A percentile compares a stretch with the other conserved stretches of the same genome.
Evolutionary conservation across 2,113 vertebrate genomes (phyloP).

Genomic region (Atherinomorus stipes): DNA sequence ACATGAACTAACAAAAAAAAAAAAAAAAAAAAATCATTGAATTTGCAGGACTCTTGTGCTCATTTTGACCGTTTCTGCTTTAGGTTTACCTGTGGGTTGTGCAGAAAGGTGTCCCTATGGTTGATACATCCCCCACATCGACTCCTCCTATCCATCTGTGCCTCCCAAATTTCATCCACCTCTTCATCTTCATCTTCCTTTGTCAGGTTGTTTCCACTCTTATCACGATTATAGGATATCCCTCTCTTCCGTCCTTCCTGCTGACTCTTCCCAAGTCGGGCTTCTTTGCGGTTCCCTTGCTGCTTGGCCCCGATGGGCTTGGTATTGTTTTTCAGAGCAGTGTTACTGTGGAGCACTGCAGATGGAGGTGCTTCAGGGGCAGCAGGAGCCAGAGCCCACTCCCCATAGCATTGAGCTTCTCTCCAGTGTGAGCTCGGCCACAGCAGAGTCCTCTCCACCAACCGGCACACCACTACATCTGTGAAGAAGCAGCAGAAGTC

Average conservation of each 20-base stretch:
- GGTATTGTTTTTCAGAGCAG: conserved; percentile 2
- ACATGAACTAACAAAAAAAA: conserved; percentile 79
- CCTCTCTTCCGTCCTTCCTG: conserved; percentile 10
- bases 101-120: conserved; percentile 84
- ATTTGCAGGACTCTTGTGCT: too few species aligned
- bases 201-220: conserved; percentile 12
- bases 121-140: conserved; percentile 87
- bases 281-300: conserved; percentile 70
- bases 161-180: conserved; percentile 48
- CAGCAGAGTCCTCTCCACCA: conserved; percentile 76
- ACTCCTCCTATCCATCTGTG: conserved; percentile 77
- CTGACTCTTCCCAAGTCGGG: conserved; percentile 64
- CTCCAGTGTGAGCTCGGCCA: conserved; percentile 81
- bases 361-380: not conserved
- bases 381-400: conserved; percentile 72
- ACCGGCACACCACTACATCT: conserved; percentile 84
- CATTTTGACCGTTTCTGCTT: not conserved
- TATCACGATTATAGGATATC: not conserved
- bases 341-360: conserved; percentile 1
- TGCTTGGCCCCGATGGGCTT: conserved; percentile 31
- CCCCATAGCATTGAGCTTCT: conserved; percentile 75
- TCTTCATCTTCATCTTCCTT: conserved; percentile 17
- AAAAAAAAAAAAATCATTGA: not conserved
- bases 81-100: conserved; percentile 85
- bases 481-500: conserved; percentile 87